Base-by-base conservation (phyloP, 2,888 invertebrate genomes). In the Netelia fuscicornis region DNA sequence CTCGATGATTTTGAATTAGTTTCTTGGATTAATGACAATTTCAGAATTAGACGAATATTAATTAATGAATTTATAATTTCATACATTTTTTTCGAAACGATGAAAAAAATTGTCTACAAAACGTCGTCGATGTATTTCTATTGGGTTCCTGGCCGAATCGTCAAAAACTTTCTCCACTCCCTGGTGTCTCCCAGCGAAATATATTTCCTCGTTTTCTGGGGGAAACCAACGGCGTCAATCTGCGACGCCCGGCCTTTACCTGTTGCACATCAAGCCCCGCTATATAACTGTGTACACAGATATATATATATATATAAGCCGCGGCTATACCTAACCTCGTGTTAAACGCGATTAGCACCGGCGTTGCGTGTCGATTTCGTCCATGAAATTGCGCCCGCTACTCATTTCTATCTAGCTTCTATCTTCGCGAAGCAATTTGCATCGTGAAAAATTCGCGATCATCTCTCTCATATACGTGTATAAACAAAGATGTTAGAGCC, bases 181-280 rank as follows among this genome's bases (percentile, higher is more conserved):
- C 2, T 13, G 11, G 10, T 48, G 48, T 48, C 48, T 67, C 65
- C 58, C n/a, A 42, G 11, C 2, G 42, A 5, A 25, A 58, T 44
- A 67, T 77, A 54, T 80, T 71, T 42, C 52, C 48, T 23, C 70
- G 44, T 52, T 25, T 30, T 68, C 71, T 72, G 56, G 37, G n/a
- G n/a, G 44, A 68, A 56, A 75, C 60, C 37, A 42, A 52, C 60
- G 37, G 71, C 76, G 65, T 80, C 80, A 80, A 76, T 80, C 72
- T 67, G 60, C 56, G 37, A 74, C 77, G 65, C 44, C 17, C 77
- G 52, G 62, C 56, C 52, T 64, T 60, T 68, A 84, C 84, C 84
- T 84, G 84, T 84, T 84, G 84, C 84, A 56, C 71, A 52, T 58
- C 23, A 58, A 76, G n/a, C 54, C 52, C 6, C 60, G 23, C n/a